phyloP scores from a whole-genome alignment of 53 echinoderm and acorn worm species.

The Temnopleurus reevesii region DNA sequence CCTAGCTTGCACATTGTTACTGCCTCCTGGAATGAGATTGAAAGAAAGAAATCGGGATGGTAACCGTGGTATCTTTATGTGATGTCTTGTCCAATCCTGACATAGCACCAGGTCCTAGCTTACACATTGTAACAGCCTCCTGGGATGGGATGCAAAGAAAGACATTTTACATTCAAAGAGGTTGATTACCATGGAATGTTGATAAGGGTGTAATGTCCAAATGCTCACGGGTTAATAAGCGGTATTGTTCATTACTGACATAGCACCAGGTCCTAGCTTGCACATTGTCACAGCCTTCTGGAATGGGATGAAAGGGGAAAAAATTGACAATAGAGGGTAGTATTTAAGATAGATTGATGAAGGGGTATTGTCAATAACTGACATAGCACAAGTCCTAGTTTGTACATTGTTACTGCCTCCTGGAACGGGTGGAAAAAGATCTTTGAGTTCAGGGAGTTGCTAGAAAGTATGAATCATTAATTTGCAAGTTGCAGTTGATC shows the following conservation, averaged over 20 bases:
- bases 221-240: too few species aligned
- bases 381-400: conserved; percentile 77
- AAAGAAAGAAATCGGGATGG: not conserved
- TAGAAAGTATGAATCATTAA: too few species aligned
- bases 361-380: conserved; percentile 83
- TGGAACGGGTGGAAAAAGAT: not conserved
- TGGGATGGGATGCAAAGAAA: not conserved
- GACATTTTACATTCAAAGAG: too few species aligned
- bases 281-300: conserved; percentile 78
- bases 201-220: conserved; percentile 56
- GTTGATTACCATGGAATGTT: too few species aligned
- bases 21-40: conserved; percentile 59
- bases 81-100: conserved; percentile 87
- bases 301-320: too few species aligned
- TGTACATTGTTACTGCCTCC: conserved; percentile 76
- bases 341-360: conserved; percentile 80
- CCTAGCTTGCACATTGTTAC: conserved; percentile 79
- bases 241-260: too few species aligned
- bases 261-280: conserved; percentile 78
- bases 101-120: conserved; percentile 79
- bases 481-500: too few species aligned
- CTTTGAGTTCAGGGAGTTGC: too few species aligned
- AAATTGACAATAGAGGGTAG: too few species aligned
- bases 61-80: conserved; percentile 77
- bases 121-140: conserved; percentile 80